These are phyloP conservation scores for Axis porcinus DNA, from an alignment of 2,113 vertebrate species.

Conservation along the genomic window DNA sequence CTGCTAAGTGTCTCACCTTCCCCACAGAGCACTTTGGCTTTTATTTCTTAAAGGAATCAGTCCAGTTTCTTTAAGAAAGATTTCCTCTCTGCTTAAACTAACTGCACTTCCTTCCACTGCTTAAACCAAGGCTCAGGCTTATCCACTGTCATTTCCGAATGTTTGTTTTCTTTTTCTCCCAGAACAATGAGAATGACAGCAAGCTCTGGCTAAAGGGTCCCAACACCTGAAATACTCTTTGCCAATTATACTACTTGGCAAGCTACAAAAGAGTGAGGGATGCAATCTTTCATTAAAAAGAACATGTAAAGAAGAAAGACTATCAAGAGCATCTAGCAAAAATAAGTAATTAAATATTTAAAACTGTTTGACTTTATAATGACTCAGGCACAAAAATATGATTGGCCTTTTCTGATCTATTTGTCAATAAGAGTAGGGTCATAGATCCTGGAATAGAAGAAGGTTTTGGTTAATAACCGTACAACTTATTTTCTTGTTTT, in stretches of 20 bases:
- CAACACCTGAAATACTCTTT: slow-evolving; percentile 9
- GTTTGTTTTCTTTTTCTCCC: slow-evolving; percentile 10
- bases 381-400: neutral
- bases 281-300: neutral
- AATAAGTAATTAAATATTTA: neutral
- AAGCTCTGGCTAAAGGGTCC: neutral
- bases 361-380: neutral
- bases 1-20: neutral
- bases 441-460: neutral
- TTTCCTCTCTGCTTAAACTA: neutral
- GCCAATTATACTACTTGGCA: neutral
- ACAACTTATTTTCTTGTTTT: neutral
- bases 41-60: slow-evolving; percentile 23
- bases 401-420: neutral
- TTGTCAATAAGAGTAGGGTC: neutral
- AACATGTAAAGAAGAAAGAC: neutral
- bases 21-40: neutral
- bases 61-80: neutral
- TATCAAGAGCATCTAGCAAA: neutral
- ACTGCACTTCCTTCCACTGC: neutral
- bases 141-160: neutral
- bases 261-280: neutral
- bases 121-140: neutral
- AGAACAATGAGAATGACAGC: slow-evolving; percentile 22
- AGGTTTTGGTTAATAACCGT: neutral